A percentile compares a stretch with the other conserved stretches of the same genome.
phyloP scores from a whole-genome alignment of 2,113 vertebrate species.

The Psammodynastes pulverulentus region DNA sequence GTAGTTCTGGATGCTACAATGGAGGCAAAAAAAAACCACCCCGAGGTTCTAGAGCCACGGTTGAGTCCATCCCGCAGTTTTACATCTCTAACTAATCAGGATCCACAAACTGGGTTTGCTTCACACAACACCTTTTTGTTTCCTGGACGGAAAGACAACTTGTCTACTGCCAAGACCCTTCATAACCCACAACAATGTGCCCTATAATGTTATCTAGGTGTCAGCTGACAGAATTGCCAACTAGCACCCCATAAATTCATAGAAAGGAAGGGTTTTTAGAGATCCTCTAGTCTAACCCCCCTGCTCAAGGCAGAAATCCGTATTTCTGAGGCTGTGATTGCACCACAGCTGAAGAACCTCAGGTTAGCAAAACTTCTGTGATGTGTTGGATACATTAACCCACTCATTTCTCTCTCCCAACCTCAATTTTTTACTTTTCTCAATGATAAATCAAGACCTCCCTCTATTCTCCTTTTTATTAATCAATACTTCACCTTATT shows the following conservation, averaged over 20 bases:
- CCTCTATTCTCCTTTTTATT: neutral
- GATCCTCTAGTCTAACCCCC: neutral
- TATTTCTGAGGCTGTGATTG: neutral
- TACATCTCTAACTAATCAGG: neutral
- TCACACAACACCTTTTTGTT: neutral
- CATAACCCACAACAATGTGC: neutral
- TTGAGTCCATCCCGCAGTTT: neutral
- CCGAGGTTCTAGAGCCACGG: neutral
- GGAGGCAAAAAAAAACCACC: neutral
- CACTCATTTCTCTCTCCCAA: neutral
- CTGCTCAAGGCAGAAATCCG: neutral
- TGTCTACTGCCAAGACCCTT: neutral
- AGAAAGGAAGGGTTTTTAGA: neutral
- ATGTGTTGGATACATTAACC: neutral
- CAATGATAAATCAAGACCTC: neutral
- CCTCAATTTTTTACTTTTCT: neutral
- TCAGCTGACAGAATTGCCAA: neutral
- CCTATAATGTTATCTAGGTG: neutral
- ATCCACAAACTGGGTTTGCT: neutral
- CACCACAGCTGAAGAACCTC: neutral
- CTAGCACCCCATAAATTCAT: neutral
- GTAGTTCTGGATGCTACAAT: slow-evolving; percentile 69
- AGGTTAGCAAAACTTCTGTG: neutral
- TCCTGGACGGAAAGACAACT: neutral
- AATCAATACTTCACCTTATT: neutral